These are phyloP conservation scores for Myotis davidii DNA, from an alignment of 2,113 vertebrate genomes.

Conservation along the genomic window DNA sequence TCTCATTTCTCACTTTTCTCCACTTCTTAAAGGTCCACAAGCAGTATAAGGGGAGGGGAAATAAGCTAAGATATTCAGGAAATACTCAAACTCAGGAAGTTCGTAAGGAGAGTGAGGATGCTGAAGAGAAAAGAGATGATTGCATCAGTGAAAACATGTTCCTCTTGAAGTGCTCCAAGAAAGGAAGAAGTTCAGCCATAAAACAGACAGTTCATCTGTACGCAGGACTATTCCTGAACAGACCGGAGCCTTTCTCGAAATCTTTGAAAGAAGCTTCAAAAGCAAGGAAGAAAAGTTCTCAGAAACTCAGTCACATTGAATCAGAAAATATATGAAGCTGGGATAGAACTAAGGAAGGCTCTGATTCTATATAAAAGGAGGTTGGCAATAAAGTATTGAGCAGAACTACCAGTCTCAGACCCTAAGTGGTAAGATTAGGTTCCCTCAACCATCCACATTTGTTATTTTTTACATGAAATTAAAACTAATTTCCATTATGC, in stretches of 20 bases:
- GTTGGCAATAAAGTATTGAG: background rate
- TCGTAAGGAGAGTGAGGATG: background rate
- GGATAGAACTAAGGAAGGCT: background rate
- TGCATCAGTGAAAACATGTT: background rate
- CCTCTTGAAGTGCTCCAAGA: background rate
- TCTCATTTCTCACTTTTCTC: background rate
- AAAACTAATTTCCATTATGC: background rate
- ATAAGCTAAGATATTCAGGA: background rate
- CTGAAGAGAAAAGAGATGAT: slow-evolving; percentile 2
- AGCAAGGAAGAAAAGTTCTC: slow-evolving; percentile 46
- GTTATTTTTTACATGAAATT: slow-evolving; percentile 2
- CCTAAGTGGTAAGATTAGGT: background rate
- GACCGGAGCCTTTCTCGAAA: slow-evolving; percentile 23
- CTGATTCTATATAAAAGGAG: background rate
- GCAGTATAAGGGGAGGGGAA: background rate
- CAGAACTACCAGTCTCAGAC: background rate
- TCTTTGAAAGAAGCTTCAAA: slow-evolving; percentile 54
- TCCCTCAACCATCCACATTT: background rate
- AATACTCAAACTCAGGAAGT: background rate
- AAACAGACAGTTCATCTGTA: slow-evolving; percentile 45
- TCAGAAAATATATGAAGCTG: slow-evolving; percentile 46
- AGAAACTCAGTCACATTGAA: slow-evolving; percentile 7
- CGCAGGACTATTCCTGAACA: slow-evolving; percentile 19
- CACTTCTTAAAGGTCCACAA: background rate
- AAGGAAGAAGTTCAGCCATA: background rate